Percentiles rank a stretch among this genome's conserved stretches.
phyloP scores from a whole-genome alignment of 2,113 vertebrate species.

The human region DNA sequence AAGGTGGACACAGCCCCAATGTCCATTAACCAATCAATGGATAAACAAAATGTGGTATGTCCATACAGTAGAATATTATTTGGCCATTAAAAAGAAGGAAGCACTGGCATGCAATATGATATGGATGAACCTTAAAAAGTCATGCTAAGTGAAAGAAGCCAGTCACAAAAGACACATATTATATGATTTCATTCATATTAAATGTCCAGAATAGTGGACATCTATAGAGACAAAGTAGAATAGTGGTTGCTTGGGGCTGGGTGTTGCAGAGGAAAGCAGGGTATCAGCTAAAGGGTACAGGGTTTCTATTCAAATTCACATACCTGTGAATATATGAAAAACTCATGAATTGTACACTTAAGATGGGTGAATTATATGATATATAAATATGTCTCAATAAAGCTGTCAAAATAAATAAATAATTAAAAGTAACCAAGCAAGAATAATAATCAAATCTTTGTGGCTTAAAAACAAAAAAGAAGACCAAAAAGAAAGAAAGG shows the following conservation, averaged over 20 bases:
- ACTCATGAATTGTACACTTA: neutral
- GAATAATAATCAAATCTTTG: neutral
- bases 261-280: rapidly evolving
- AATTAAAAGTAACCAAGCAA: neutral
- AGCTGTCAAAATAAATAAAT: neutral
- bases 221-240: neutral
- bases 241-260: neutral
- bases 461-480: neutral
- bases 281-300: neutral
- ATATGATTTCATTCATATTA: neutral
- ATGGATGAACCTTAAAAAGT: neutral
- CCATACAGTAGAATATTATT: neutral
- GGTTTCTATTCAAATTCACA: neutral
- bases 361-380: neutral
- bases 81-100: neutral
- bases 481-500: neutral
- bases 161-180: neutral
- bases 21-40: neutral
- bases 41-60: neutral
- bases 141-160: neutral
- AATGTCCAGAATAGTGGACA: neutral
- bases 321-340: neutral
- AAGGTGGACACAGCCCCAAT: neutral
- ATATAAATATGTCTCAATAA: neutral
- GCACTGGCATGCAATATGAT: neutral